Base-by-base conservation (phyloP, 2,113 vertebrate genomes). In the Nansenia antarctica region DNA sequence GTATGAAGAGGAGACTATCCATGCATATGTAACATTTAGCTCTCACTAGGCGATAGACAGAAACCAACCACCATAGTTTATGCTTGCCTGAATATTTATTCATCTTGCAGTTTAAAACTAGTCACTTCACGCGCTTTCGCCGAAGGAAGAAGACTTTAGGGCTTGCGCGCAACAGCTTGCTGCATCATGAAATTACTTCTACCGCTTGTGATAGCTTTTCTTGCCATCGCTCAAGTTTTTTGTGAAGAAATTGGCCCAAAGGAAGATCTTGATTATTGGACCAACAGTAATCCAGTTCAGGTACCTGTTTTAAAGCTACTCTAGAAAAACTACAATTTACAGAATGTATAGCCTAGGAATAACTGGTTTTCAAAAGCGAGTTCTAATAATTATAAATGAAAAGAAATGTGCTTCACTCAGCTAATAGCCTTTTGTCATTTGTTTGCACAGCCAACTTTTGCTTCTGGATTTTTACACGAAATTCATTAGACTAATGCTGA, bases 231-330 rank as follows among this genome's bases (percentile, higher is more conserved):
- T 2, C 92, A 91, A 78, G 90, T 93, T 59, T 84, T 92, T 53
- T 90, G 93, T 2, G 89, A 93, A 58, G 94, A 97, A 57, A 84
- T 91, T 35, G 92, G 89, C 15, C 77, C 90, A 29, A 85, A 80
- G 47, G 94, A 96, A 73, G 94, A 94, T 45, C 82, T 91, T 5
- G 94, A 90, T 83, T 94, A 95, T 79, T 98, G 95, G 96, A 90
- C 93, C 0, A 92, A 91, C 74, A 81, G 78, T 4, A 92, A 93
- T 29, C 92, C 87, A 57, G 86, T 82, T 26, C 95, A 95, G 94
- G 97, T 98, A 88, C 22, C 7, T 24, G 11, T 22, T 60, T 14
- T 60, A 34, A 22, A n/a, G n/a, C n/a, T n/a, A n/a, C n/a, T n/a
- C n/a, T n/a, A n/a, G n/a, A n/a, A n/a, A n/a, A n/a, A n/a, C n/a